A percentile compares a stretch with the other conserved stretches of the same genome.
These are phyloP conservation scores for Dipodomys stephensi DNA, from an alignment of 2,113 vertebrate genomes.

Conservation along the genomic window DNA sequence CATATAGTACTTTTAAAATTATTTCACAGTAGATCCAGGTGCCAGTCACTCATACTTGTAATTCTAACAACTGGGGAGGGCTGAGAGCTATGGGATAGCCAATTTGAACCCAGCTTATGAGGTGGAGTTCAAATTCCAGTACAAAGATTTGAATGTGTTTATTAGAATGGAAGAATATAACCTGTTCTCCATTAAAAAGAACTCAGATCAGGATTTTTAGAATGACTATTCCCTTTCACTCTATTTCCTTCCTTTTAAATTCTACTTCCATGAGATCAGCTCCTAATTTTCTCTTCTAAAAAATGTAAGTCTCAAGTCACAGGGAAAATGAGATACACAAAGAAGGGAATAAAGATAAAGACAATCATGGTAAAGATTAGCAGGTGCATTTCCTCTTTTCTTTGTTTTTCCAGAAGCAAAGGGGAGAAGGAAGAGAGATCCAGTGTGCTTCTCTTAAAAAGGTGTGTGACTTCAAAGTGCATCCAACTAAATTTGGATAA, in stretches of 20 bases:
- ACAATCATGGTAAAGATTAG: neutral
- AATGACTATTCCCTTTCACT: neutral
- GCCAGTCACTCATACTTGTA: too few relatives aligned
- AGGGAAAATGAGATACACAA: neutral
- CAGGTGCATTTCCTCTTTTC: neutral
- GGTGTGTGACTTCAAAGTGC: neutral
- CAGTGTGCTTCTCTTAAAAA: too few relatives aligned
- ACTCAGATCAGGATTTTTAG: neutral
- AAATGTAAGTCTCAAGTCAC: neutral
- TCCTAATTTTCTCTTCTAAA: neutral
- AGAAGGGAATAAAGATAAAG: neutral
- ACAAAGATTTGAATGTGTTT: neutral
- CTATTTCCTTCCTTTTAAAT: constrained; percentile 19
- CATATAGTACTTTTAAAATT: too few relatives aligned
- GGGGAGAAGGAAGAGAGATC: neutral
- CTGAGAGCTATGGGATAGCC: too few relatives aligned
- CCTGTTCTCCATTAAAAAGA: neutral
- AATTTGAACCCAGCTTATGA: too few relatives aligned
- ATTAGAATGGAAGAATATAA: neutral
- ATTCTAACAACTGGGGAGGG: too few relatives aligned
- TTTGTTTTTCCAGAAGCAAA: neutral
- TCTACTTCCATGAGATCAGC: neutral
- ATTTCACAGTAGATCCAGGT: too few relatives aligned
- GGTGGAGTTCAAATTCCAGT: too few relatives aligned
- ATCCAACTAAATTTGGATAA: neutral